These are phyloP conservation scores for Parochlus steinenii DNA, from an alignment of 2,888 invertebrate genomes.

Conservation along the genomic window DNA sequence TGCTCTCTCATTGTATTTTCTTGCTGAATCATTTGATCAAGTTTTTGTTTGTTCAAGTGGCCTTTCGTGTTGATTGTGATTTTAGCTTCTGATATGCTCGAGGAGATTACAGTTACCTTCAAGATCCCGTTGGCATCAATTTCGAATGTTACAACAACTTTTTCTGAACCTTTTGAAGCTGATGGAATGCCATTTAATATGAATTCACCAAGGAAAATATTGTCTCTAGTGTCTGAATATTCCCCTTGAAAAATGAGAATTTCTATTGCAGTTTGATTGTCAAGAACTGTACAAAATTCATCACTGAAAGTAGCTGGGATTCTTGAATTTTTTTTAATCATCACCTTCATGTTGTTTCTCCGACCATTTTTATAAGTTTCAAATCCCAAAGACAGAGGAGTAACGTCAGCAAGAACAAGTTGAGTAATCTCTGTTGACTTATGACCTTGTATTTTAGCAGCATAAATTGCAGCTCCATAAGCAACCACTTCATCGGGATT, in stretches of 20 bases:
- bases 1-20: too few relatives aligned
- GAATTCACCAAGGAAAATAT: background rate
- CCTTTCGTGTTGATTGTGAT: too few relatives aligned
- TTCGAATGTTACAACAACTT: conserved; percentile 22
- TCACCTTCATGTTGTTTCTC: conserved; percentile 51
- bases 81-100: too few relatives aligned
- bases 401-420: conserved; percentile 45
- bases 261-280: background rate
- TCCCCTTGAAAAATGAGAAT: background rate
- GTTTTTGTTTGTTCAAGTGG: too few relatives aligned
- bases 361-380: conserved; percentile 38
- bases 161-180: conserved; percentile 35
- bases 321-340: conserved; percentile 52
- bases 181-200: conserved; percentile 34
- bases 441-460: conserved; percentile 43
- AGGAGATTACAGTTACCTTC: conserved; percentile 46
- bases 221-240: background rate
- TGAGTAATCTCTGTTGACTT: conserved; percentile 39
- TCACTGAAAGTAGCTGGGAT: conserved; percentile 41
- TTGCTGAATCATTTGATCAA: too few relatives aligned
- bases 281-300: background rate
- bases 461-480: conserved; percentile 52
- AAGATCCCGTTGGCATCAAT: conserved; percentile 50
- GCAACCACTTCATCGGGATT: conserved; percentile 56
- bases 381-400: conserved; percentile 47